A percentile compares a stretch with the other conserved stretches of the same genome.
phyloP scores from a whole-genome alignment of 2,113 vertebrate genomes.

The Trinectes maculatus region DNA sequence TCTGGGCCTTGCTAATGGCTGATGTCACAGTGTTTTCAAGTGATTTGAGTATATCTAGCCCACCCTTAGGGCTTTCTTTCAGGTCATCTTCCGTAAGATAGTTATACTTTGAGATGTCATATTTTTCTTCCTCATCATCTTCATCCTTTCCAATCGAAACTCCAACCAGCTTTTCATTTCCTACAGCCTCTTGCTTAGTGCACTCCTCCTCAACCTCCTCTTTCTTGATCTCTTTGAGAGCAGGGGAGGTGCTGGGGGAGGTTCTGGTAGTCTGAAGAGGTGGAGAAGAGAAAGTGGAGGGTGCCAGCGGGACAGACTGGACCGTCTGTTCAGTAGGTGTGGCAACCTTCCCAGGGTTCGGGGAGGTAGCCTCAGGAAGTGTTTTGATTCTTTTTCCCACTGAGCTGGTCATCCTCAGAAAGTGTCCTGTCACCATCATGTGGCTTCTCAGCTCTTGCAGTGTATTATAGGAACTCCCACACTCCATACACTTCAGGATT shows the following conservation, averaged over 20 bases:
- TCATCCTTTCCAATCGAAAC: conserved; percentile 60
- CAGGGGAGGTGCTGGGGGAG: conserved; percentile 80
- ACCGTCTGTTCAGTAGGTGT: conserved; percentile 89
- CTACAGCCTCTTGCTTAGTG: conserved; percentile 76
- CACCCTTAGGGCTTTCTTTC: conserved; percentile 95
- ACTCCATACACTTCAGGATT: conserved; percentile 98
- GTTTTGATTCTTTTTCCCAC: conserved; percentile 91
- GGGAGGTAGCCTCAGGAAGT: conserved; percentile 85
- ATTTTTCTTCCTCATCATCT: conserved; percentile 89
- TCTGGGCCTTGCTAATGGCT: conserved; percentile 98
- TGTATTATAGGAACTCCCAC: conserved; percentile 94
- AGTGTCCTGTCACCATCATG: conserved; percentile 99
- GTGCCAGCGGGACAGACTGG: conserved; percentile 91
- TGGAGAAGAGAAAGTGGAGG: conserved; percentile 89
- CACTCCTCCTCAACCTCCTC: conserved; percentile 87
- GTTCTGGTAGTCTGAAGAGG: conserved; percentile 75
- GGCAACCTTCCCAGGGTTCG: conserved; percentile 71
- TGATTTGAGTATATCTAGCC: conserved; percentile 96
- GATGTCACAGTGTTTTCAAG: conserved; percentile 97
- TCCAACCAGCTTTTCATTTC: conserved; percentile 84
- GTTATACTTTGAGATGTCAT: conserved; percentile 90
- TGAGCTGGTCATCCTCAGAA: conserved; percentile 92
- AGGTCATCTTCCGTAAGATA: conserved; percentile 97
- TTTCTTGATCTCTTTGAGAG: conserved; percentile 89
- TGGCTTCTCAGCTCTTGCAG: conserved; percentile 96